phyloP scores from a whole-genome alignment of 2,888 invertebrate species.

The Andrena hattorfiana region DNA sequence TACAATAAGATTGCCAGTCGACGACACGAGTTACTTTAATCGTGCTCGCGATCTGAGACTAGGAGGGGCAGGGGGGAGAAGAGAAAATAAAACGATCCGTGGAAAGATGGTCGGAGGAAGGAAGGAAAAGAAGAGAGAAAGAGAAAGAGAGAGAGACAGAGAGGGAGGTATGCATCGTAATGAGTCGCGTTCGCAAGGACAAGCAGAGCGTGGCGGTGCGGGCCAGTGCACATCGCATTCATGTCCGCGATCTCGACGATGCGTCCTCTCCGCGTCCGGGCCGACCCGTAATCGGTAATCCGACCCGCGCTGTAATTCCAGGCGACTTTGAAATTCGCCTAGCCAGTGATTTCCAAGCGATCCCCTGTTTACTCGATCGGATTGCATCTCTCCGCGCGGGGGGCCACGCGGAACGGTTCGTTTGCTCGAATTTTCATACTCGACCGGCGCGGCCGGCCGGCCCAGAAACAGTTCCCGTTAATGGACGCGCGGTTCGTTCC shows the following conservation, averaged over 20 bases:
- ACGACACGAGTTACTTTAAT: conserved; percentile 49
- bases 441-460: neutral
- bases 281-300: neutral
- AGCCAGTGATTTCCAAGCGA: too few species aligned
- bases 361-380: neutral
- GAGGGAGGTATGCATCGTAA: conserved; percentile 66
- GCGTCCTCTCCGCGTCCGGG: conserved; percentile 28
- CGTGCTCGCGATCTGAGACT: conserved; percentile 42
- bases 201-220: conserved; percentile 81
- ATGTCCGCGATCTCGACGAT: conserved; percentile 72
- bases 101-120: conserved; percentile 6
- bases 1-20: conserved; percentile 43
- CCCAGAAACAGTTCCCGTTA: conserved; percentile 5
- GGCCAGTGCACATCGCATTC: conserved; percentile 78
- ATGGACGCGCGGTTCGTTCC: neutral
- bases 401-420: neutral
- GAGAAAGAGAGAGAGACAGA: neutral
- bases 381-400: neutral
- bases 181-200: conserved; percentile 77
- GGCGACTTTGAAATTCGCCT: too few species aligned
- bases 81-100: conserved; percentile 15
- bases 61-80: neutral
- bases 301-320: neutral
- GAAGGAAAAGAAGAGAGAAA: conserved; percentile 1
- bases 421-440: conserved; percentile 12